These are phyloP conservation scores for Leucania comma DNA, from an alignment of 2,888 invertebrate species.

Conservation along the genomic window DNA sequence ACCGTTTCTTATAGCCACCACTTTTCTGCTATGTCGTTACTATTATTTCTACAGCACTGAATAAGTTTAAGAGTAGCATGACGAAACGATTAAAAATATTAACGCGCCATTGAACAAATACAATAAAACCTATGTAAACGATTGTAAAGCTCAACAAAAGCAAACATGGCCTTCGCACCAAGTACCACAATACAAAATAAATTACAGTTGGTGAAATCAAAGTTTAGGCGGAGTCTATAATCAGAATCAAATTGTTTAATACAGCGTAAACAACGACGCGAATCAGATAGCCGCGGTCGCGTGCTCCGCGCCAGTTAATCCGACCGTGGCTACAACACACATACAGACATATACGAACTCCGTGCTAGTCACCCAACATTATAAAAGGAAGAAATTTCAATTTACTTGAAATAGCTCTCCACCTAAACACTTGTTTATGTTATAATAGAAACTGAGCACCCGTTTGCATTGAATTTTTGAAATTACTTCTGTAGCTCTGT, in stretches of 20 bases:
- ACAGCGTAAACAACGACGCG: constrained; percentile 87
- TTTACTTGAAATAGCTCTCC: constrained; percentile 79
- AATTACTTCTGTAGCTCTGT: constrained; percentile 49
- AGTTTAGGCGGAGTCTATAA: constrained; percentile 79
- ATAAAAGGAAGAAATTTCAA: constrained; percentile 84
- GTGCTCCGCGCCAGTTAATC: constrained; percentile 85
- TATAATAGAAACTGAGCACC: constrained; percentile 73
- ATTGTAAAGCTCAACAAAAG: constrained; percentile 10
- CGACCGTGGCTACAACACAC: constrained; percentile 66
- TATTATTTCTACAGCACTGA: background rate
- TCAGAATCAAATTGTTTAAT: constrained; percentile 88
- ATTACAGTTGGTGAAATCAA: constrained; percentile 73
- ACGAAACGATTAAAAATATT: constrained; percentile 2
- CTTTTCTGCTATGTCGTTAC: background rate
- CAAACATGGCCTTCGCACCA: constrained; percentile 36
- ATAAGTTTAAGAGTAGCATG: background rate
- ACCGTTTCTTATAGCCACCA: background rate
- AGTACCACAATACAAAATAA: constrained; percentile 57
- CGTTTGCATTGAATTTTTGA: constrained; percentile 56
- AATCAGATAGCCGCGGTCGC: constrained; percentile 84
- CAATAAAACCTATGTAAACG: background rate
- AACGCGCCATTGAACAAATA: background rate
- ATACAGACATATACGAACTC: constrained; percentile 63
- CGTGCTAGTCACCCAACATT: constrained; percentile 68
- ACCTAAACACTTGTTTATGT: constrained; percentile 65